phyloP scores from a whole-genome alignment of 2,113 vertebrate species.

The Heloderma charlesbogerti region DNA sequence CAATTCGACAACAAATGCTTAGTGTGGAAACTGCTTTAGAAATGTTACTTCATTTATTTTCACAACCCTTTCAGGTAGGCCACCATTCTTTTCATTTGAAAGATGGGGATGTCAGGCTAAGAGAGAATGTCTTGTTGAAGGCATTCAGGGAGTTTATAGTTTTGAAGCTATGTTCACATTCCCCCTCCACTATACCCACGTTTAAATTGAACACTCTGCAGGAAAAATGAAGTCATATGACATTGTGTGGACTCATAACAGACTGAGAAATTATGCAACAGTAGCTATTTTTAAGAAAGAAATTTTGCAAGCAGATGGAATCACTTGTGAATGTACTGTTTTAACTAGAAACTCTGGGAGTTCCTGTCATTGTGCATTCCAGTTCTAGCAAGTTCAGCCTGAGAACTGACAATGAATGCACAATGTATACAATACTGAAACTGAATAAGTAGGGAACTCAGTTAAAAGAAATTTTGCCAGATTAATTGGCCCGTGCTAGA shows the following conservation, averaged over 20 bases:
- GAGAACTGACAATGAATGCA: neutral
- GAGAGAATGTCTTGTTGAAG: neutral
- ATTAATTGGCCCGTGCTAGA: neutral
- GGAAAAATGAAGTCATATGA: neutral
- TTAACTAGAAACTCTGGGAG: neutral
- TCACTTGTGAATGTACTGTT: conserved; percentile 10
- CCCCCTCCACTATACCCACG: neutral
- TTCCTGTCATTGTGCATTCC: neutral
- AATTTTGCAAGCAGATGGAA: neutral
- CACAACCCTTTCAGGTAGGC: neutral
- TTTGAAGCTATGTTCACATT: neutral
- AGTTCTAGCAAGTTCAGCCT: neutral
- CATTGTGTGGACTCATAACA: neutral
- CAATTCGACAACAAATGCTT: too few species aligned
- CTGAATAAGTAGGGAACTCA: neutral
- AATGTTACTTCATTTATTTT: neutral
- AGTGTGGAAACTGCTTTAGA: neutral
- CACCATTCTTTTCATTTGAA: neutral
- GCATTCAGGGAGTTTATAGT: neutral
- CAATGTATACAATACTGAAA: neutral
- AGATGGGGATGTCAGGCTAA: neutral
- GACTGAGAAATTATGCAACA: neutral
- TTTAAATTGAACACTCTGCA: neutral
- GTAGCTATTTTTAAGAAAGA: neutral
- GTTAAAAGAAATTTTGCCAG: neutral